These are phyloP conservation scores for Lasioglossum calceatum DNA, from an alignment of 2,888 invertebrate genomes.

Conservation along the genomic window DNA sequence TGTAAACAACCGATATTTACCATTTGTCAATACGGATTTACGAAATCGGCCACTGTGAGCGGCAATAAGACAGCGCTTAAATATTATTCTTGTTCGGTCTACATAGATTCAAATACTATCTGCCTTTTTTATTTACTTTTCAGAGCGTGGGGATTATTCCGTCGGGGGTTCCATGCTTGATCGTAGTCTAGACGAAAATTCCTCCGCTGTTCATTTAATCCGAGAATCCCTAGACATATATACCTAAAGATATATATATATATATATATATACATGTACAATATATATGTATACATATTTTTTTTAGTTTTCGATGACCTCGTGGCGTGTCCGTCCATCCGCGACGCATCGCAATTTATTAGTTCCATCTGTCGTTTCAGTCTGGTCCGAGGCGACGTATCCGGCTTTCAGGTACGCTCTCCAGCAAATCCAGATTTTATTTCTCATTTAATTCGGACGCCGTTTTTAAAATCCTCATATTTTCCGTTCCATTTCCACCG, in stretches of 20 bases:
- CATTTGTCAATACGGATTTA: background rate
- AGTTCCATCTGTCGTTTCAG: slow-evolving; percentile 14
- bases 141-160: background rate
- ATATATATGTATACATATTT: background rate
- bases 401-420: background rate
- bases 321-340: background rate
- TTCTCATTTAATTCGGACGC: slow-evolving; percentile 15
- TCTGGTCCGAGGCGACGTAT: slow-evolving; percentile 1
- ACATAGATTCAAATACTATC: background rate
- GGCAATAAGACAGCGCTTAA: background rate
- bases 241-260: background rate
- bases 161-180: background rate
- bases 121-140: background rate
- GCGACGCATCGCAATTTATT: slow-evolving; percentile 28
- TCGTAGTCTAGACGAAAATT: too few species aligned
- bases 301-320: background rate
- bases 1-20: background rate
- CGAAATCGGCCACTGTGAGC: background rate
- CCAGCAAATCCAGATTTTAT: slow-evolving; percentile 17
- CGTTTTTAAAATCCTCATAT: slow-evolving; percentile 22
- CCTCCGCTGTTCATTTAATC: slow-evolving; percentile 1
- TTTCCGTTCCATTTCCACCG: slow-evolving; percentile 3
- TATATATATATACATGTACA: background rate
- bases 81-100: background rate
- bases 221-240: background rate